phyloP scores from a whole-genome alignment of 2,888 invertebrate genomes.

The Brachylomia viminalis region DNA sequence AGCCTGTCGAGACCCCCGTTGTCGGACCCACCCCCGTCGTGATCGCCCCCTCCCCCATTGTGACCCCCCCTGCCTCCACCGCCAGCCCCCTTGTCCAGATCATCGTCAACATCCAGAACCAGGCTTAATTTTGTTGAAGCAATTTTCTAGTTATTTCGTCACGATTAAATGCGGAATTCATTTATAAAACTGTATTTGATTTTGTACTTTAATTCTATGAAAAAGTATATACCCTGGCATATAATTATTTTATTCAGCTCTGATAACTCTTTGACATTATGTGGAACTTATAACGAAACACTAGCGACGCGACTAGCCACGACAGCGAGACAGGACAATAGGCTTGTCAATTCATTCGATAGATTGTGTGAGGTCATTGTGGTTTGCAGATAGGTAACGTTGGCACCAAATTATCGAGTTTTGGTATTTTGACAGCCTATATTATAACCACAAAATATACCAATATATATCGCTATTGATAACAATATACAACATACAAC shows the following conservation, averaged over 20 bases:
- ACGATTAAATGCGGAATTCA: conserved; percentile 31
- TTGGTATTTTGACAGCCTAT: too few relatives aligned
- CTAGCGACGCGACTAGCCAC: too few relatives aligned
- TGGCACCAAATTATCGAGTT: too few relatives aligned
- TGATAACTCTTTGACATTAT: not conserved
- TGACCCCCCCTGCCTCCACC: conserved; percentile 39
- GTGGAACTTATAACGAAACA: not conserved
- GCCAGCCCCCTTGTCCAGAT: conserved; percentile 72
- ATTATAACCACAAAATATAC: too few relatives aligned
- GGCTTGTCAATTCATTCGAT: too few relatives aligned
- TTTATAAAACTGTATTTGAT: not conserved
- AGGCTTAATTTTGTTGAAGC: conserved; percentile 38
- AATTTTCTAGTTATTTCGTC: conserved; percentile 11
- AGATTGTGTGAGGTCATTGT: too few relatives aligned
- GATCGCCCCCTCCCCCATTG: conserved; percentile 20
- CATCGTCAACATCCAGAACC: conserved; percentile 70
- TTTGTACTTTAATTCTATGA: not conserved
- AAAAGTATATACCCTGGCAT: not conserved
- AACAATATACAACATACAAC: not conserved
- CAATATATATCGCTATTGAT: too few relatives aligned
- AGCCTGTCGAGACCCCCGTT: conserved; percentile 54
- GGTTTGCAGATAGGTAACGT: too few relatives aligned
- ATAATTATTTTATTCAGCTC: not conserved
- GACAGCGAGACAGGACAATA: too few relatives aligned
- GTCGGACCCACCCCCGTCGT: conserved; percentile 24